phyloP scores from a whole-genome alignment of 2,797 vertebrate species.

The Gymnothorax javanicus region DNA sequence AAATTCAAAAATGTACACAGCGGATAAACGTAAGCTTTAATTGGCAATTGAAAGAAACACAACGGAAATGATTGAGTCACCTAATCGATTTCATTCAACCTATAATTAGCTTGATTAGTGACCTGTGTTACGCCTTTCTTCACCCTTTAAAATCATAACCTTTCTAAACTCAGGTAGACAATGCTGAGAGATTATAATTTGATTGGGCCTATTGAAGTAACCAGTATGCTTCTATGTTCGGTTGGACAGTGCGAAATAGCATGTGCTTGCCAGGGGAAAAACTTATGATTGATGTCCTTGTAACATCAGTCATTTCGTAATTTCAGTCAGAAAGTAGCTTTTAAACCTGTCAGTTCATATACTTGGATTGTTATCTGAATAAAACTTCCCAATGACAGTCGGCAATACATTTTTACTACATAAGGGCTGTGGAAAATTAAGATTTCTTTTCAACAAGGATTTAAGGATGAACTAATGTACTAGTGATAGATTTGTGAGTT shows the following conservation, averaged over 20 bases:
- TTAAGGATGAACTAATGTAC: background rate
- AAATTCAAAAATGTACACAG: too few relatives aligned
- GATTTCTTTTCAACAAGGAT: background rate
- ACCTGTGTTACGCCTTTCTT: conserved; percentile 1
- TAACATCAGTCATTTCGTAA: background rate
- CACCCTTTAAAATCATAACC: background rate
- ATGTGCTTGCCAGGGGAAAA: background rate
- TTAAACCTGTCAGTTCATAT: background rate
- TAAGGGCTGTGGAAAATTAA: background rate
- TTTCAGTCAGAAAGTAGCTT: conserved; percentile 1
- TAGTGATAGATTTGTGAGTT: background rate
- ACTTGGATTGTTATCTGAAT: background rate
- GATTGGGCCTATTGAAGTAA: background rate
- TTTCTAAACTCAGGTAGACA: background rate
- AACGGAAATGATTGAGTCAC: background rate
- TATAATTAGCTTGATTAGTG: conserved; percentile 5
- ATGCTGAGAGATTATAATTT: background rate
- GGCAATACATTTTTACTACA: background rate
- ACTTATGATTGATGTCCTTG: background rate
- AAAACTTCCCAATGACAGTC: background rate
- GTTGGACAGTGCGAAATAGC: background rate
- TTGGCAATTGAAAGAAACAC: background rate
- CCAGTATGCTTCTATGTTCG: background rate
- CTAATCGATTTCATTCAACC: background rate
- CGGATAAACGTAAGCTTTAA: too few relatives aligned